A percentile compares a stretch with the other conserved stretches of the same genome.
These are phyloP conservation scores for Drosophila picticornis DNA, from an alignment of 2,888 invertebrate genomes.

Conservation along the genomic window DNA sequence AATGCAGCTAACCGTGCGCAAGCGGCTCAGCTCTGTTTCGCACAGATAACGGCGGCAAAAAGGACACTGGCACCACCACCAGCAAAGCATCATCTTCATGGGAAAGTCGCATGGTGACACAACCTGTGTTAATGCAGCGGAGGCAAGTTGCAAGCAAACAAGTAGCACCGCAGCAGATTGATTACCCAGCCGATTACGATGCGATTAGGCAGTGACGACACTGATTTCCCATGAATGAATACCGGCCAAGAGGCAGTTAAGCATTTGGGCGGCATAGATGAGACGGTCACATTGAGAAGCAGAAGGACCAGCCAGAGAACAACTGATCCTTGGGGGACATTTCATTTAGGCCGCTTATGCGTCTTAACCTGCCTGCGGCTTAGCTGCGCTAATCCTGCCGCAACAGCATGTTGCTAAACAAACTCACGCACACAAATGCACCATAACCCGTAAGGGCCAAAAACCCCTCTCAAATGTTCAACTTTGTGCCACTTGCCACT, in stretches of 20 bases:
- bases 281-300: neutral
- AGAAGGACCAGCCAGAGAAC: neutral
- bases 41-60: slow-evolving; percentile 82
- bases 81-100: slow-evolving; percentile 40
- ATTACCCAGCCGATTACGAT: slow-evolving; percentile 73
- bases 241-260: slow-evolving; percentile 2
- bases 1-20: slow-evolving; percentile 83
- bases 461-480: neutral
- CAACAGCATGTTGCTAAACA: slow-evolving; percentile 60
- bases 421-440: slow-evolving; percentile 9
- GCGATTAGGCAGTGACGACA: slow-evolving; percentile 49
- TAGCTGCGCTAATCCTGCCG: slow-evolving; percentile 71
- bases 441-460: neutral
- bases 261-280: slow-evolving; percentile 3
- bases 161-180: slow-evolving; percentile 58
- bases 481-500: slow-evolving; percentile 29
- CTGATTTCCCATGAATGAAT: slow-evolving; percentile 68
- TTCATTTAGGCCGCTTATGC: slow-evolving; percentile 50
- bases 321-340: slow-evolving; percentile 32
- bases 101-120: slow-evolving; percentile 43
- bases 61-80: slow-evolving; percentile 66
- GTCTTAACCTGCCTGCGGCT: slow-evolving; percentile 50
- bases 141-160: slow-evolving; percentile 65
- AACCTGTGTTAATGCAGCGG: slow-evolving; percentile 78
- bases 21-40: slow-evolving; percentile 76